Conservation (phyloP, 2,113 vertebrate species). For the Galeopterus variegatus region DNA sequence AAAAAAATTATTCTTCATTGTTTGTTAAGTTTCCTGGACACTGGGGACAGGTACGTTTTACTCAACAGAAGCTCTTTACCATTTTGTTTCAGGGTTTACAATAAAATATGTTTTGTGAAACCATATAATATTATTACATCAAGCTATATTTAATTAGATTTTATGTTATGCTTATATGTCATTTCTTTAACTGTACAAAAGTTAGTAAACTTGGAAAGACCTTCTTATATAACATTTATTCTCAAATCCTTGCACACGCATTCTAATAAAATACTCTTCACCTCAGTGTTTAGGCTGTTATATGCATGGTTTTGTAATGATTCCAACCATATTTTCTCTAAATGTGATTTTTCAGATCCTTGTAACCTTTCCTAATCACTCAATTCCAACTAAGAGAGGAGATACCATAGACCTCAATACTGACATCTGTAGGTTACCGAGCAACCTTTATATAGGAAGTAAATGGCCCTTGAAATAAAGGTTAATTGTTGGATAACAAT, state of each 20-base stretch:
- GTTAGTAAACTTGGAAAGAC: background rate
- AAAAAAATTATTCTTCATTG: background rate
- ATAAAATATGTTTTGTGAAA: background rate
- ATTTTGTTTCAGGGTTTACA: background rate
- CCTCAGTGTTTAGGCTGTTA: background rate
- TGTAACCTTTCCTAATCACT: background rate
- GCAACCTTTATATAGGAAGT: slow-evolving; percentile 45
- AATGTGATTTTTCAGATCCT: background rate
- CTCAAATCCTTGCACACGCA: background rate
- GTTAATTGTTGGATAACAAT: slow-evolving; percentile 64
- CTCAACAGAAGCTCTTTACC: background rate
- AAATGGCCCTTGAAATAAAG: slow-evolving; percentile 16
- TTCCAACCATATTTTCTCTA: background rate
- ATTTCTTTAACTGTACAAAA: background rate
- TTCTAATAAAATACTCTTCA: background rate
- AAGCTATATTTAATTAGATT: slow-evolving; percentile 41
- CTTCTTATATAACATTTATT: background rate
- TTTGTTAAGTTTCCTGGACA: background rate
- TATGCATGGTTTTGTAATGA: background rate
- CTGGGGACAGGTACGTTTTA: background rate
- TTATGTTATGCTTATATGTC: background rate
- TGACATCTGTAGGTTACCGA: slow-evolving; percentile 63
- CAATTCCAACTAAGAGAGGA: background rate
- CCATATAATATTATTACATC: background rate
- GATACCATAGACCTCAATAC: background rate